Evolutionary conservation across 2,797 vertebrate genomes (phyloP).

Genomic region (Typhlichthys subterraneus): DNA sequence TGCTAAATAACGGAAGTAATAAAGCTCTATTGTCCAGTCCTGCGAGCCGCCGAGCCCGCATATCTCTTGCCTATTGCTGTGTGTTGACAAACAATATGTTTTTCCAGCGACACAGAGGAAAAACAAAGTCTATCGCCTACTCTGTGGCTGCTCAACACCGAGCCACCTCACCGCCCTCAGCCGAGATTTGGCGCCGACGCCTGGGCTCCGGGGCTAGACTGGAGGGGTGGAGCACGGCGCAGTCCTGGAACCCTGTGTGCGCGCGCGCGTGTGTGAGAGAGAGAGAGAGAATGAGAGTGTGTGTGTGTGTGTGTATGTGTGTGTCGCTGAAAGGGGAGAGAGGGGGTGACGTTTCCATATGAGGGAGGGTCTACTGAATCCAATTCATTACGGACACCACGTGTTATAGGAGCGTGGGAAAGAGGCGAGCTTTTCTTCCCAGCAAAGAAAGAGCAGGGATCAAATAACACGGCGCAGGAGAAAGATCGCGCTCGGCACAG

Average conservation of each 20-base stretch:
- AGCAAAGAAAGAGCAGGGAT: constrained; percentile 87
- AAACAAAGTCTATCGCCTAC: constrained; percentile 1
- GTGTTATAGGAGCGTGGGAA: constrained; percentile 98
- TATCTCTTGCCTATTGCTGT: constrained; percentile 28
- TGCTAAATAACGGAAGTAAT: constrained; percentile 17
- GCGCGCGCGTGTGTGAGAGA: neutral
- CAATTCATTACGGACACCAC: constrained; percentile 92
- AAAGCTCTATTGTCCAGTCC: constrained; percentile 20
- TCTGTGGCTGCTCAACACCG: constrained; percentile 8
- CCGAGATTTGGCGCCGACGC: constrained; percentile 56
- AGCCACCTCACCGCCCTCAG: constrained; percentile 12
- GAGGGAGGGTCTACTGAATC: constrained; percentile 82
- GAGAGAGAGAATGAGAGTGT: constrained; percentile 8
- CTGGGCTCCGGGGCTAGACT: constrained; percentile 30
- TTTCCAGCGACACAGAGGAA: constrained; percentile 2
- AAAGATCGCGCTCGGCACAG: constrained; percentile 59
- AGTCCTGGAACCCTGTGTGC: constrained; percentile 15
- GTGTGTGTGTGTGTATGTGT: neutral
- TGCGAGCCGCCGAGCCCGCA: constrained; percentile 12
- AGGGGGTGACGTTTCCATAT: constrained; percentile 67
- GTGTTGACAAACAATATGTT: constrained; percentile 36
- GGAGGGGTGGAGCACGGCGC: constrained; percentile 45
- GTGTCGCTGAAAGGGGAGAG: constrained; percentile 24
- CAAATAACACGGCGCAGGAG: constrained; percentile 81
- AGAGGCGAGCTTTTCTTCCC: constrained; percentile 98